These are phyloP conservation scores for Pogonus chalceus DNA, from an alignment of 1,140 invertebrate species.

Conservation along the genomic window DNA sequence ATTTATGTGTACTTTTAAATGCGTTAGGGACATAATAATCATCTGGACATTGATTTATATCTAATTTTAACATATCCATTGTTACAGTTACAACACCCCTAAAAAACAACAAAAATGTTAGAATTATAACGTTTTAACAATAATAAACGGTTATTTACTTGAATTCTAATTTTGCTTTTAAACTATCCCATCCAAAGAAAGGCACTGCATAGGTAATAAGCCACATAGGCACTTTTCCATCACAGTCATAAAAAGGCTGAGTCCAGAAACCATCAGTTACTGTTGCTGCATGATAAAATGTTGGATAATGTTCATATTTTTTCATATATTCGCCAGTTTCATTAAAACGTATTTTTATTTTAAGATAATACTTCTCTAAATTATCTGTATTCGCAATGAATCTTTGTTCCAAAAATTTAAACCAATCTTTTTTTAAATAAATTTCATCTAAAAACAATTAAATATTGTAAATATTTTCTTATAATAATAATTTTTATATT, in stretches of 20 bases:
- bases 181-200: constrained; percentile 93
- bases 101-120: too few species aligned
- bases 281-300: constrained; percentile 77
- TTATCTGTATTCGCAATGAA: constrained; percentile 91
- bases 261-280: constrained; percentile 88
- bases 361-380: constrained; percentile 85
- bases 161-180: constrained; percentile 85
- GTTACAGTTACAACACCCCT: constrained; percentile 91
- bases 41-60: constrained; percentile 92
- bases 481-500: constrained; percentile 12
- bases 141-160: constrained; percentile 66
- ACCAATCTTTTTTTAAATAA: constrained; percentile 80
- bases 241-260: constrained; percentile 86
- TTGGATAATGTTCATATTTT: constrained; percentile 84
- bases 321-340: constrained; percentile 71
- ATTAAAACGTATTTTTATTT: constrained; percentile 85
- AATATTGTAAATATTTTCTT: too few species aligned
- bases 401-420: constrained; percentile 76
- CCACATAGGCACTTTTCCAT: constrained; percentile 88
- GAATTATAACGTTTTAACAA: constrained; percentile 1
- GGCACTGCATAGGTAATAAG: constrained; percentile 88
- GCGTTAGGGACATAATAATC: constrained; percentile 83
- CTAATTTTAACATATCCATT: constrained; percentile 79
- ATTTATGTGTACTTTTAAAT: constrained; percentile 92
- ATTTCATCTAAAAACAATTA: constrained; percentile 48